Percentiles rank a stretch among this genome's conserved stretches.
phyloP scores from a whole-genome alignment of 2,888 invertebrate genomes.

The Drosophila differens region DNA sequence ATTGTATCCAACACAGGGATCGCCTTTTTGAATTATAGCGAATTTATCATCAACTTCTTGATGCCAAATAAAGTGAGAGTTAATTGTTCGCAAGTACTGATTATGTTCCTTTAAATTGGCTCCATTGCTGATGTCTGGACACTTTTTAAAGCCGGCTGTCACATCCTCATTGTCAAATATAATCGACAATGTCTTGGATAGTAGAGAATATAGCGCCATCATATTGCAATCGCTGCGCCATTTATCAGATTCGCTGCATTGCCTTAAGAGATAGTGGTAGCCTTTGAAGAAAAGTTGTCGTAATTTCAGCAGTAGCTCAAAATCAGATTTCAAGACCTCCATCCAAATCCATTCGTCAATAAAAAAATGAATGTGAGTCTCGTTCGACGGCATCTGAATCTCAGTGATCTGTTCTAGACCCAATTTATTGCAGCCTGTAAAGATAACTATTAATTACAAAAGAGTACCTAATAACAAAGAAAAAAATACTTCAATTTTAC shows the following conservation, averaged over 20 bases:
- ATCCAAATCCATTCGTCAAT: constrained; percentile 75
- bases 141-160: constrained; percentile 25
- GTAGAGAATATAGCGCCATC: neutral
- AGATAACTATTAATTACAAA: neutral
- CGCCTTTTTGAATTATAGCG: neutral
- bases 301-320: constrained; percentile 44
- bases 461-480: neutral
- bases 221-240: constrained; percentile 24
- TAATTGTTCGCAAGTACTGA: constrained; percentile 44
- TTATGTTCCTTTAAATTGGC: constrained; percentile 19
- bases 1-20: constrained; percentile 1
- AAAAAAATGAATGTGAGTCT: constrained; percentile 35
- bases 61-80: constrained; percentile 46
- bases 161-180: constrained; percentile 56
- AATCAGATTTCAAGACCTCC: constrained; percentile 36
- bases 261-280: constrained; percentile 41
- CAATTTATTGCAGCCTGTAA: constrained; percentile 44
- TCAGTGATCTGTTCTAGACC: constrained; percentile 24
- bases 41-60: constrained; percentile 15
- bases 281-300: constrained; percentile 53
- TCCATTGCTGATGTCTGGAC: constrained; percentile 12
- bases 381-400: neutral
- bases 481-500: constrained; percentile 24
- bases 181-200: constrained; percentile 31
- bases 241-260: constrained; percentile 40